Evolutionary conservation across 2,888 invertebrate species (phyloP).

Genomic region (Sericinus montela): DNA sequence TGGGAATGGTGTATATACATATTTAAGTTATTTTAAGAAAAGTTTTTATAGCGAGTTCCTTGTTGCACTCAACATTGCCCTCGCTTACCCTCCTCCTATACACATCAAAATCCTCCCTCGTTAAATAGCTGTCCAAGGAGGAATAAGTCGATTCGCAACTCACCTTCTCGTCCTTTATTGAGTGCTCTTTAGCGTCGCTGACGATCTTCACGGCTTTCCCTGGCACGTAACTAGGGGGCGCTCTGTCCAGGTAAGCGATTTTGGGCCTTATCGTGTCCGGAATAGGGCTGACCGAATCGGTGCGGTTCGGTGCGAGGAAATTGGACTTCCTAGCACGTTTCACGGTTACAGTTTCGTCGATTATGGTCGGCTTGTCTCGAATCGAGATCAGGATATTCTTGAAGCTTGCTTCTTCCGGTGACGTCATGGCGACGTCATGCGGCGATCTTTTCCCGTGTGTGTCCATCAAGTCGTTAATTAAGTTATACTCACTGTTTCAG

Average conservation of each 20-base stretch:
- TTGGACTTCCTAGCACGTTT: conserved; percentile 57
- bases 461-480: conserved; percentile 48
- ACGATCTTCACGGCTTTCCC: conserved; percentile 88
- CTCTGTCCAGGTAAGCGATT: conserved; percentile 65
- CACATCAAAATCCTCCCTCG: conserved; percentile 61
- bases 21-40: too few species aligned
- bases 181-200: conserved; percentile 70
- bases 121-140: conserved; percentile 78
- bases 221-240: conserved; percentile 72
- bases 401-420: conserved; percentile 64
- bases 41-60: too few species aligned
- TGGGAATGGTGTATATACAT: too few species aligned
- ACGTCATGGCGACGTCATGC: conserved; percentile 72
- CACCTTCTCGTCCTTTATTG: conserved; percentile 59
- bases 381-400: conserved; percentile 69
- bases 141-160: conserved; percentile 53
- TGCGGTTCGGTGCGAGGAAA: conserved; percentile 53
- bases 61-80: conserved; percentile 41
- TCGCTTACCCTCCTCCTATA: conserved; percentile 62
- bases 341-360: conserved; percentile 58
- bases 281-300: conserved; percentile 55
- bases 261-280: conserved; percentile 51
- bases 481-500: conserved; percentile 72
- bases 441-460: conserved; percentile 58
- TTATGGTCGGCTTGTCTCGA: conserved; percentile 55